Conservation (phyloP, 2,113 vertebrate species). For the Notarius lentiginosus region DNA sequence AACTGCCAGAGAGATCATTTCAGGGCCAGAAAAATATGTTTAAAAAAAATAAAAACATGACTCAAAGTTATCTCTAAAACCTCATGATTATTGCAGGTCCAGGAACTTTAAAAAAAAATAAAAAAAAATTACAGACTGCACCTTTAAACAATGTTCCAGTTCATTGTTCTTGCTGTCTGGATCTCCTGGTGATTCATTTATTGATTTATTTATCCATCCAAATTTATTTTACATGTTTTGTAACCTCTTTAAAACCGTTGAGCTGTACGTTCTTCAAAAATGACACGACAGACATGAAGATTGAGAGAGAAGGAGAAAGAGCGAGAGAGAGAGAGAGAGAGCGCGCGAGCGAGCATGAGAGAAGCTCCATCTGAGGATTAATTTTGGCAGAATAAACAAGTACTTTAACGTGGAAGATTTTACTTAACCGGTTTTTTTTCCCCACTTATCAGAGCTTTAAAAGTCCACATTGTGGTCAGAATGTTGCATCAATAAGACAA, state of each 20-base stretch:
- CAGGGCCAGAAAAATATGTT: not conserved
- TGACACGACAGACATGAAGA: not conserved
- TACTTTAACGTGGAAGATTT: not conserved
- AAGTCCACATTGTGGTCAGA: slow-evolving; percentile 7
- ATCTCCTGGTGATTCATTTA: not conserved
- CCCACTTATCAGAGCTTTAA: slow-evolving; percentile 4
- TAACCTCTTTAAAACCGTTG: not conserved
- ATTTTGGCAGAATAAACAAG: slow-evolving; percentile 48
- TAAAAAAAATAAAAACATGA: too few species aligned
- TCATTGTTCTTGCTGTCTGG: not conserved
- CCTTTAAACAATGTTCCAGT: not conserved
- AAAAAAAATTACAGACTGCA: not conserved
- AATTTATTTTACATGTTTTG: not conserved
- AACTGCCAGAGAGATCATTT: not conserved
- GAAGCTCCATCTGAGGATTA: slow-evolving; percentile 16
- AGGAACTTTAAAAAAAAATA: not conserved
- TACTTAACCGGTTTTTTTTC: not conserved
- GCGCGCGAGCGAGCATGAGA: not conserved
- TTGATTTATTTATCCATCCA: not conserved
- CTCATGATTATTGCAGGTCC: not conserved
- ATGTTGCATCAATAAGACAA: slow-evolving; percentile 27
- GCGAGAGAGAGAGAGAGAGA: not conserved
- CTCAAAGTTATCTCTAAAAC: not conserved
- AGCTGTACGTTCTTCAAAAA: slow-evolving; percentile 10
- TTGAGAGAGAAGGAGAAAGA: not conserved